phyloP scores from a whole-genome alignment of 1,140 invertebrate species.

The Argopecten irradians region DNA sequence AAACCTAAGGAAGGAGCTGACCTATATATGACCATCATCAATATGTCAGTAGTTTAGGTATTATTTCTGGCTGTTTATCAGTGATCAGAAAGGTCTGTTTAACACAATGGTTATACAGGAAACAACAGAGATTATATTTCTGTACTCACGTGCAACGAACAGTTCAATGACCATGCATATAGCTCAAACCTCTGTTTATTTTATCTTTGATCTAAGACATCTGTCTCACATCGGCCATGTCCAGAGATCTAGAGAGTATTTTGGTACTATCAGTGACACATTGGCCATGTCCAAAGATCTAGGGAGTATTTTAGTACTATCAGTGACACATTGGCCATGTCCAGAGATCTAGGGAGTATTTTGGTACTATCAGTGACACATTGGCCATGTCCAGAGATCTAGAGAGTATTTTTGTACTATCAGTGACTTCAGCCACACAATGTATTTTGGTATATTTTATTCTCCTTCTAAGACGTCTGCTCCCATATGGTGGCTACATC shows the following conservation, averaged over 20 bases:
- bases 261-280: not conserved
- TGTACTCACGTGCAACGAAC: not conserved
- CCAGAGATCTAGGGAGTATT: not conserved
- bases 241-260: not conserved
- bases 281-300: not conserved
- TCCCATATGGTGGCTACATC: no score
- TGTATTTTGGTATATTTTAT: no score
- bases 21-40: not conserved
- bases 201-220: not conserved
- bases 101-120: not conserved
- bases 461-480: no score
- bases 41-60: not conserved
- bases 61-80: not conserved
- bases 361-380: not conserved
- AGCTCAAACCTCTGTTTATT: not conserved
- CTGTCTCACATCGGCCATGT: not conserved
- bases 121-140: not conserved
- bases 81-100: not conserved
- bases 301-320: not conserved
- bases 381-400: not conserved
- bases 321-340: not conserved
- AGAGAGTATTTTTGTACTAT: not conserved
- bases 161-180: not conserved
- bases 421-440: not conserved
- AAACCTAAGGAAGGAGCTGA: not conserved